phyloP scores from a whole-genome alignment of 2,888 invertebrate genomes.

The Drosophila borealis region DNA sequence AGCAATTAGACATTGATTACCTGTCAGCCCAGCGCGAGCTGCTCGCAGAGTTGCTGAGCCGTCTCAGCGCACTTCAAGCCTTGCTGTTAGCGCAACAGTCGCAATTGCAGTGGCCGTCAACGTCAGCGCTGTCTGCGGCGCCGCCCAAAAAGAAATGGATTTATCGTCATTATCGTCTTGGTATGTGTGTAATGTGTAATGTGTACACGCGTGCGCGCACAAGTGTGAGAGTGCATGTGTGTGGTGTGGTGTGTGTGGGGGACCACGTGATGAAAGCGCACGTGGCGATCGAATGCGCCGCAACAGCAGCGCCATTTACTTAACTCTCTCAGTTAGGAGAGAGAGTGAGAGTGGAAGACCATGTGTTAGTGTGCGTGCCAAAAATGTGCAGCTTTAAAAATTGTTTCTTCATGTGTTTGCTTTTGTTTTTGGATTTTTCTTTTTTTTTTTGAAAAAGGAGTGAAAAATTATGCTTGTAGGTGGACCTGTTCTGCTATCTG shows the following conservation, averaged over 20 bases:
- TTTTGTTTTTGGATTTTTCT: not conserved
- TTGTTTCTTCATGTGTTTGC: slow-evolving; percentile 4
- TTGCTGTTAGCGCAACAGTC: slow-evolving; percentile 29
- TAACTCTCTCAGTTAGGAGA: slow-evolving; percentile 12
- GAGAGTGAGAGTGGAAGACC: not conserved
- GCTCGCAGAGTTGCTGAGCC: slow-evolving; percentile 28
- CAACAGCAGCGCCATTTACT: slow-evolving; percentile 17
- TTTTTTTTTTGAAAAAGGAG: not conserved
- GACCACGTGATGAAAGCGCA: slow-evolving; percentile 56
- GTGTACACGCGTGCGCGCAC: not conserved
- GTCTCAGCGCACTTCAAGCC: slow-evolving; percentile 30
- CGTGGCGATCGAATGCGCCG: slow-evolving; percentile 43
- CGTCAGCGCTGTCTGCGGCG: slow-evolving; percentile 16
- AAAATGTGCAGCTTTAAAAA: slow-evolving; percentile 30
- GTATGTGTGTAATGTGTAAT: slow-evolving; percentile 27
- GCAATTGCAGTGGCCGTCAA: slow-evolving; percentile 3
- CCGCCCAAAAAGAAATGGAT: slow-evolving; percentile 54
- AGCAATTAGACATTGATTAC: slow-evolving; percentile 6
- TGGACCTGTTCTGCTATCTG: not conserved
- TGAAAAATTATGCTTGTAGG: not conserved
- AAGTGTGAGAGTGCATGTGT: not conserved
- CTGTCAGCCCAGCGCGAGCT: slow-evolving; percentile 27
- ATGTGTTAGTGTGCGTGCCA: slow-evolving; percentile 11
- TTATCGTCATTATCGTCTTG: slow-evolving; percentile 40
- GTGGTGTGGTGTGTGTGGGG: slow-evolving; percentile 1